Evolutionary conservation across 2,888 invertebrate species (phyloP).

Genomic region (Mactromeris polynyma): DNA sequence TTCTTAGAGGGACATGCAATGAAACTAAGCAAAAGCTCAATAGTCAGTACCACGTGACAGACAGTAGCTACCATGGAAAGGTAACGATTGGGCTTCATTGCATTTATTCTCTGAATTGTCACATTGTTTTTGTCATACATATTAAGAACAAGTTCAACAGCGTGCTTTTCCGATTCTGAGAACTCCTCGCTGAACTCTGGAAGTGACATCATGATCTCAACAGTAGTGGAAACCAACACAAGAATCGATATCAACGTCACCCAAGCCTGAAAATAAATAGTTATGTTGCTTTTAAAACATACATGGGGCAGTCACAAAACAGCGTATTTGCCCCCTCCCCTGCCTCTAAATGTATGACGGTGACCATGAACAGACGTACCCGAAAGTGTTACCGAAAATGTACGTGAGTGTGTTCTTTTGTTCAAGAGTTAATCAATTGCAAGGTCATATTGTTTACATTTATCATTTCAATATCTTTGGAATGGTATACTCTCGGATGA

Average conservation of each 20-base stretch:
- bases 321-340: too few species aligned
- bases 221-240: slow-evolving; percentile 24
- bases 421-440: too few species aligned
- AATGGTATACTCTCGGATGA: too few species aligned
- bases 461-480: too few species aligned
- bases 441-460: too few species aligned
- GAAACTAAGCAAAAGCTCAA: slow-evolving; percentile 26
- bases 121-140: background rate
- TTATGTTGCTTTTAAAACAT: too few species aligned
- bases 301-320: too few species aligned
- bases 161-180: slow-evolving; percentile 3
- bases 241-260: slow-evolving; percentile 27
- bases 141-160: background rate
- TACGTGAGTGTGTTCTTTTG: too few species aligned
- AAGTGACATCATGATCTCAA: slow-evolving; percentile 11
- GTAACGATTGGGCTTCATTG: slow-evolving; percentile 22
- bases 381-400: too few species aligned
- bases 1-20: slow-evolving; percentile 21
- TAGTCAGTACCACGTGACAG: slow-evolving; percentile 26
- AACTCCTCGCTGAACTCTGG: slow-evolving; percentile 18
- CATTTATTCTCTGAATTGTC: background rate
- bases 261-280: slow-evolving; percentile 48
- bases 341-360: too few species aligned
- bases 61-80: background rate
- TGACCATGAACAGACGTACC: too few species aligned